Conservation (phyloP, 2,888 invertebrate genomes). For the Hipparchia sbordonii region DNA sequence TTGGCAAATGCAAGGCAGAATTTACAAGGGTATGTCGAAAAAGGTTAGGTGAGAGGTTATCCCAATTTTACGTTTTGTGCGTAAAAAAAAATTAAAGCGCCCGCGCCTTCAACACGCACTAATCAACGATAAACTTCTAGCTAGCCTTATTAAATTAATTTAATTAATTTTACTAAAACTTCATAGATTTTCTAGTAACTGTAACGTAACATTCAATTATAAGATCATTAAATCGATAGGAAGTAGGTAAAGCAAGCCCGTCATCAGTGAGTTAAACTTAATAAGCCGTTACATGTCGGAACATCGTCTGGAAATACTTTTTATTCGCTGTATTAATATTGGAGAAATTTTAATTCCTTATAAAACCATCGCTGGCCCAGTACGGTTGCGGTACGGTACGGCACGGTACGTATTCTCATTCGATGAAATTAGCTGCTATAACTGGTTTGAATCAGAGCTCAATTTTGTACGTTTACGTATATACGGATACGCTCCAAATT, state of each 20-base stretch:
- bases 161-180: no score
- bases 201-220: conserved; percentile 10
- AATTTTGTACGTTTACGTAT: no score
- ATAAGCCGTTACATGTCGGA: neutral
- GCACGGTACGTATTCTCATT: no score
- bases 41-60: neutral
- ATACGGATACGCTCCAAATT: no score
- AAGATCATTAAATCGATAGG: conserved; percentile 7
- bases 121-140: neutral
- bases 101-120: neutral
- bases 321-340: neutral
- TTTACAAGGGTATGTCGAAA: neutral
- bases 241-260: conserved; percentile 5
- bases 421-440: no score
- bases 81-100: no score
- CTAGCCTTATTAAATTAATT: no score
- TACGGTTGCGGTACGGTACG: no score
- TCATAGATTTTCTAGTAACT: neutral
- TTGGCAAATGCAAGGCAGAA: no score
- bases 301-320: neutral
- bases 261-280: conserved; percentile 3
- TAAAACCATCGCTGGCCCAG: neutral
- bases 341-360: neutral
- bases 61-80: neutral
- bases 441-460: no score